phyloP scores from a whole-genome alignment of 2,888 invertebrate genomes.

The Scrobipalpa costella region DNA sequence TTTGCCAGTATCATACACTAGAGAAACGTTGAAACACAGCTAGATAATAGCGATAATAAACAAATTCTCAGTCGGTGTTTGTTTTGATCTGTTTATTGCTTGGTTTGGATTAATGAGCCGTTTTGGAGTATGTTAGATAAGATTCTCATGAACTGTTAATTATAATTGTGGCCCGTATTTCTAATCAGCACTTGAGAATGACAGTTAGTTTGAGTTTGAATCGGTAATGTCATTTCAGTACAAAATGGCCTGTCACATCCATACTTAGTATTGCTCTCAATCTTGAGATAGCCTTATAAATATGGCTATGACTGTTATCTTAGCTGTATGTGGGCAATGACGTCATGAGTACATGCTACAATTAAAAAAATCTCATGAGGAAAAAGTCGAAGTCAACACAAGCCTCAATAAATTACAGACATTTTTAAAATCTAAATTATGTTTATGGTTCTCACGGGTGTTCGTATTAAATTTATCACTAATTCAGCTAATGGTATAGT shows the following conservation, averaged over 20 bases:
- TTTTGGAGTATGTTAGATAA: conserved; percentile 5
- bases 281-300: too few relatives aligned
- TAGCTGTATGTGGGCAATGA: not conserved
- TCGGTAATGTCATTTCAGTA: too few relatives aligned
- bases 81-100: conserved; percentile 1
- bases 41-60: conserved; percentile 28
- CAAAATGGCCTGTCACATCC: too few relatives aligned
- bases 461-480: not conserved
- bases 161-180: too few relatives aligned
- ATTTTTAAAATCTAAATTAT: not conserved
- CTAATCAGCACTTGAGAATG: too few relatives aligned
- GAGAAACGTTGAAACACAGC: conserved; percentile 51
- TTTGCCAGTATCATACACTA: conserved; percentile 55
- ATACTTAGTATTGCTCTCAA: too few relatives aligned
- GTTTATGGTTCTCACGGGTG: not conserved
- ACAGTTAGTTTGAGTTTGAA: too few relatives aligned
- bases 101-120: conserved; percentile 7
- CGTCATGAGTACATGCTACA: not conserved
- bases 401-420: not conserved
- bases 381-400: not conserved
- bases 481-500: not conserved
- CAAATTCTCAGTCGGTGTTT: not conserved
- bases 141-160: not conserved
- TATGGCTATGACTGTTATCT: not conserved
- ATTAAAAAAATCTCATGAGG: not conserved